These are phyloP conservation scores for Bovichtus diacanthus DNA, from an alignment of 2,797 vertebrate species.

Conservation along the genomic window DNA sequence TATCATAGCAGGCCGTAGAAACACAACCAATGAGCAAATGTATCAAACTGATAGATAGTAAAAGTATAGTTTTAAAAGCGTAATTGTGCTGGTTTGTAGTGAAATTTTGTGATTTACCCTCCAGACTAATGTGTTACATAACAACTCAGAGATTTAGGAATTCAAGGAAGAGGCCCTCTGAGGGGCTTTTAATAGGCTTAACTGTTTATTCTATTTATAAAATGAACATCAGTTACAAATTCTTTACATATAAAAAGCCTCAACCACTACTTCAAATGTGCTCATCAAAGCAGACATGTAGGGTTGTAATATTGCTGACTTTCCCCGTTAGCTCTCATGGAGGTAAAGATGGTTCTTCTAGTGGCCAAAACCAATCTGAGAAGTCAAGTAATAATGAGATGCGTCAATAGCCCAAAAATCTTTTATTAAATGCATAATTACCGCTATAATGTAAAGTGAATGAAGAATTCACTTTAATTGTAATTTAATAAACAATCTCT, in stretches of 20 bases:
- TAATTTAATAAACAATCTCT: conserved; percentile 75
- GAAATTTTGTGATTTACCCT: background rate
- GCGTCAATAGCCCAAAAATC: conserved; percentile 58
- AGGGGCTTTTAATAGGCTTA: background rate
- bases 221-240: conserved; percentile 25
- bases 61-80: background rate
- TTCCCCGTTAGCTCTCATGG: background rate
- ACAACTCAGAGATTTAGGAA: conserved; percentile 29
- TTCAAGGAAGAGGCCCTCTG: conserved; percentile 12
- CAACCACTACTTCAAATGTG: background rate
- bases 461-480: conserved; percentile 49
- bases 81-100: background rate
- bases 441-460: conserved; percentile 58
- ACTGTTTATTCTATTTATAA: conserved; percentile 30
- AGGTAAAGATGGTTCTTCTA: background rate
- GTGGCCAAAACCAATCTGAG: background rate
- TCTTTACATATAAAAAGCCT: conserved; percentile 29
- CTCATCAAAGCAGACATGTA: background rate
- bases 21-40: background rate
- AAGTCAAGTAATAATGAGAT: conserved; percentile 27
- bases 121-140: background rate
- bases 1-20: background rate
- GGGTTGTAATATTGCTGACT: background rate
- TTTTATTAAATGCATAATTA: conserved; percentile 77
- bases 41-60: background rate